Base-by-base conservation (phyloP, 2,888 invertebrate genomes). In the Drosophila kanekoi region DNA sequence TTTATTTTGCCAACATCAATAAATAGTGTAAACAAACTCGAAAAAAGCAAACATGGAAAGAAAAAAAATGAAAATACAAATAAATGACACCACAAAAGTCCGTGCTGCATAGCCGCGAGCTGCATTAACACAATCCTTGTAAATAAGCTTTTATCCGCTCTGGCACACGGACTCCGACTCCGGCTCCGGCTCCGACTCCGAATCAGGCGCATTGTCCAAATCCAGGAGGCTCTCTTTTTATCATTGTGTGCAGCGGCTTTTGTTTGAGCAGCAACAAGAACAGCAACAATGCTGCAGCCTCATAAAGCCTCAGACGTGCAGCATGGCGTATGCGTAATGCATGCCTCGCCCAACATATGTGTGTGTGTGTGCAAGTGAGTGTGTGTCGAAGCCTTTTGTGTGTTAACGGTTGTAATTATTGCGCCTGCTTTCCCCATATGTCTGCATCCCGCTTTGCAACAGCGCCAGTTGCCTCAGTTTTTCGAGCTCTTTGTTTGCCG, bases 401-500 rank as follows among this genome's bases (percentile, higher is more conserved):
- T 80, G 75, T 70, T 81, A 78, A 86, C 84, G 84, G 81, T 57
- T 69, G 87, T 82, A 86, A 82, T 82, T 82, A 86, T 82, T 83
- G 71, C 84, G 69, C 67, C 81, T 67, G 75, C 57, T 61, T 43
- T 60, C 40, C 59, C 37, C 59, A 58, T 43, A 59, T 59, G 64
- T 80, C 63, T 67, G 57, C 20, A 40, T 37, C 32, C 32, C 52
- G 49, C 48, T 49, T 43, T 67, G 49, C 54, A 16, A 52, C 49
- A 11, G 41, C 56, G 52, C 68, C 63, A 67, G 58, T 68, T 60
- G 68, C 49, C 64, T 79, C 62, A 75, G 32, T 60, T 67, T 72
- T 69, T 60, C 38, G 58, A 76, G 65, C 51, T 76, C 67, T 81
- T 86, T 86, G 84, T 86, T 78, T 72, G 44, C 43, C 28, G 68